phyloP scores from a whole-genome alignment of 37 sponge, comb jelly and placozoan species.

The Halichondria panicea region DNA sequence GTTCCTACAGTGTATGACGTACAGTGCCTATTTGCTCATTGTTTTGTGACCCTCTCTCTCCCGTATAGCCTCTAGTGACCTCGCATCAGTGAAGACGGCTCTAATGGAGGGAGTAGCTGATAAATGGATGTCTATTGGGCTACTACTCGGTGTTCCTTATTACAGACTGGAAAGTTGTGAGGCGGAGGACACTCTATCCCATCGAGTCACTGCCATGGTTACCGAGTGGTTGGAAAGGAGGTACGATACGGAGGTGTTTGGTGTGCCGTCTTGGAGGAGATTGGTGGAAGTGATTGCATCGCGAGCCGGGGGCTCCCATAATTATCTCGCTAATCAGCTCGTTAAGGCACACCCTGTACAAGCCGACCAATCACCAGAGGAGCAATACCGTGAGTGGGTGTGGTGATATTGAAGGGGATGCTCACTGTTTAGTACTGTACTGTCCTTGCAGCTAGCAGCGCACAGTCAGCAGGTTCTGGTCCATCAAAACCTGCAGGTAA shows the following conservation, averaged over 20 bases:
- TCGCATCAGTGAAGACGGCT: background rate
- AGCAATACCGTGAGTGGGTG: background rate
- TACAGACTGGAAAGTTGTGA: background rate
- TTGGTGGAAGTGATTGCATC: conserved; percentile 25
- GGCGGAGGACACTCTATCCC: background rate
- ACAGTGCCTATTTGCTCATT: too few species aligned
- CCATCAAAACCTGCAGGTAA: too few species aligned
- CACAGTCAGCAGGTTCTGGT: too few species aligned
- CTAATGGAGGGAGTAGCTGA: conserved; percentile 18
- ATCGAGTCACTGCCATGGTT: conserved; percentile 1
- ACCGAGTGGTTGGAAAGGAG: conserved; percentile 7
- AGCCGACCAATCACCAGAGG: background rate
- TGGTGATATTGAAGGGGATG: background rate
- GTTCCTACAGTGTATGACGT: too few species aligned
- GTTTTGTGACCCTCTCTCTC: background rate
- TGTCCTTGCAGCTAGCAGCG: too few species aligned
- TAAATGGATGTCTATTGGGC: conserved; percentile 16
- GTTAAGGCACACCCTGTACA: conserved; percentile 4
- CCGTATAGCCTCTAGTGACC: background rate
- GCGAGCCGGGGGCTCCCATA: conserved; percentile 12
- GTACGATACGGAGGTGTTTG: conserved; percentile 10
- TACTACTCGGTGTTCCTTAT: conserved; percentile 23
- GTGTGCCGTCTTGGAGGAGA: conserved; percentile 29
- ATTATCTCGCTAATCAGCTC: background rate
- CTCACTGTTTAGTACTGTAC: too few species aligned